Conservation (phyloP, 1,140 invertebrate species). For the Anastrepha obliqua region DNA sequence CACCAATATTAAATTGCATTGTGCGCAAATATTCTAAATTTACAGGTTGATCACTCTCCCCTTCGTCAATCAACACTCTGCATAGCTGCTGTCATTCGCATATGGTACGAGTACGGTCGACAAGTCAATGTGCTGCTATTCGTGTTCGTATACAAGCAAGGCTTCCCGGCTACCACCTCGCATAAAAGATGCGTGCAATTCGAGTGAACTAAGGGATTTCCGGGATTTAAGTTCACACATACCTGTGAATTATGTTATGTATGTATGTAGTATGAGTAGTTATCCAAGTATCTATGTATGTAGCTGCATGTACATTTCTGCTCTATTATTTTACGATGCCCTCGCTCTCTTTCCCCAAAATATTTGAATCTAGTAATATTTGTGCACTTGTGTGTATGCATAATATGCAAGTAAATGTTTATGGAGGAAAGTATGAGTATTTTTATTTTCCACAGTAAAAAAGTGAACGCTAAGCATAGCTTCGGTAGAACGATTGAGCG, state of each 20-base stretch:
- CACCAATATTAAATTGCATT: too few relatives aligned
- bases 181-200: constrained; percentile 7
- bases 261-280: not conserved
- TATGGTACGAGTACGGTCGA: too few relatives aligned
- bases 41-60: not conserved
- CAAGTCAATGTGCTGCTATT: too few relatives aligned
- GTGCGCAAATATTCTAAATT: too few relatives aligned
- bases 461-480: too few relatives aligned
- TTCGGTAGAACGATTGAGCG: not conserved
- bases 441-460: not conserved
- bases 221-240: constrained; percentile 7
- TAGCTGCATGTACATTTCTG: not conserved
- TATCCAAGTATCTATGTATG: not conserved
- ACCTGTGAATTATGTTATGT: not conserved
- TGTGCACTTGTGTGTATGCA: not conserved
- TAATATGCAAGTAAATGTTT: not conserved
- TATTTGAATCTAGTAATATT: not conserved
- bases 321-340: not conserved
- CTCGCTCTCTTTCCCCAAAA: not conserved
- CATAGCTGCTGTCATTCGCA: not conserved
- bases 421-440: not conserved
- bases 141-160: not conserved
- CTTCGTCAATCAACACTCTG: not conserved
- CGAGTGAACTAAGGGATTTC: constrained; percentile 22
- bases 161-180: not conserved